phyloP scores from a whole-genome alignment of 2,797 vertebrate species.

The Enteromius trimaculatus region DNA sequence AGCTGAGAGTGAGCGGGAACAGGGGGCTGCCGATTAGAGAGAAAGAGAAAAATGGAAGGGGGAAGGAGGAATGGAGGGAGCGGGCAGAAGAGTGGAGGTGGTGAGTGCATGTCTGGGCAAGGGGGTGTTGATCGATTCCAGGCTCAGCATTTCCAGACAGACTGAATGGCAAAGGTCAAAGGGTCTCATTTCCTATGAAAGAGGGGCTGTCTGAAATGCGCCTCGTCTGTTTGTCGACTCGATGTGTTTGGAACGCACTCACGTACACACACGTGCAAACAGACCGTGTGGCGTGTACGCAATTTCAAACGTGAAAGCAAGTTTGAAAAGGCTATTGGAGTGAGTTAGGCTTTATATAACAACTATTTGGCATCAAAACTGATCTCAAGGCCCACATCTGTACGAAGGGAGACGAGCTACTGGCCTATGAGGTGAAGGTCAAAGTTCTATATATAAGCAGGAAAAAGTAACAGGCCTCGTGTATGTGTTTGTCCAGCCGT shows the following conservation, averaged over 20 bases:
- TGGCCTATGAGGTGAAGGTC: neutral
- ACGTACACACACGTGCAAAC: constrained; percentile 37
- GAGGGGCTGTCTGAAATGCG: constrained; percentile 63
- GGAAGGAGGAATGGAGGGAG: constrained; percentile 49
- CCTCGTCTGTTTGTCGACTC: constrained; percentile 55
- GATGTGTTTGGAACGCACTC: constrained; percentile 7
- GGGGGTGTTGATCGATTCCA: constrained; percentile 78
- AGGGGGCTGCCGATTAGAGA: constrained; percentile 43
- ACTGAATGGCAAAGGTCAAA: constrained; percentile 77
- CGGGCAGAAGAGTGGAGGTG: constrained; percentile 52
- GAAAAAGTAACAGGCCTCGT: constrained; percentile 49
- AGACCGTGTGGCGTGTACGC: neutral
- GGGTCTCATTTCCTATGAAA: constrained; percentile 78
- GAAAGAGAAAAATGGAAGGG: constrained; percentile 53
- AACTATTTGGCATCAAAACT: neutral
- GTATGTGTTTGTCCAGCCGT: constrained; percentile 39
- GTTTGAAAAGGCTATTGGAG: constrained; percentile 14
- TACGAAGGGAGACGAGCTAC: neutral
- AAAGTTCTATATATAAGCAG: constrained; percentile 52
- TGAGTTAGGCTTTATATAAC: neutral
- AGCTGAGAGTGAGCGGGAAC: constrained; percentile 58
- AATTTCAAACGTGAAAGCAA: neutral
- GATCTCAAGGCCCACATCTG: neutral
- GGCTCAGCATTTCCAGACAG: constrained; percentile 76
- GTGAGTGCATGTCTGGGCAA: constrained; percentile 66